Evolutionary conservation across 2,888 invertebrate species (phyloP), one percentile per base, ranked within the genome.

Genomic region (Cheilosia urbana): DNA sequence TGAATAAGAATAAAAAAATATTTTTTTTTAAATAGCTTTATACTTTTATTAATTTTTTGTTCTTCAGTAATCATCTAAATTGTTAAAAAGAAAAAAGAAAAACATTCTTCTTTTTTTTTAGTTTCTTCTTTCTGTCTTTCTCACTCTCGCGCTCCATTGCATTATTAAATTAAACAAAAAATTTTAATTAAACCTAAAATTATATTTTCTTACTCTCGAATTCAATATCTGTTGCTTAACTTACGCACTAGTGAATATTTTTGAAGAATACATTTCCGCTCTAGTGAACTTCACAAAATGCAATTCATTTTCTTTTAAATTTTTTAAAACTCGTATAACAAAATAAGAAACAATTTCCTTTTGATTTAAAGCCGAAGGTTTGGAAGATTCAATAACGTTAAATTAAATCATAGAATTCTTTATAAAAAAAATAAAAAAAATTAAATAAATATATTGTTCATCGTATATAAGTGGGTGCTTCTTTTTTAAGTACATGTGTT

Each of bases 361-460:
- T 80, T 45, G 60, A 84, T 76, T 82, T 84, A 84, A 84, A 84
- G 84, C 80, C 84, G 27, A 84, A 68, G 24, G 2, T 15, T 51
- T 51, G 84, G 69, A 76, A 80, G 60, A 55, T 42, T 55, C 55
- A 57, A 24, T 34, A 58, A 40, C 21, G 60, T 47, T 11, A 53
- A 77, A 40, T 17, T 19, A 62, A 80, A 66, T 69, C 55, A 45
- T 60, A 62, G 40, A 17, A 62, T 78, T 68, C 42, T 51, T 68
- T 71, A 40, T 65, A 57, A 51, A 68, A 62, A 68, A 65, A 53
- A 62, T 62, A 65, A 53, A 63, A 76, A 79, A 60, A 71, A 60
- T 47, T 68, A 85, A 85, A 77, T 85, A 85, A 85, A 85, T 85
- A 85, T 81, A 45, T 62, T 55, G 34, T 68, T 76, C 81, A 45